Conservation (phyloP, 1,140 invertebrate species). For the Pemphigus obesinymphae region DNA sequence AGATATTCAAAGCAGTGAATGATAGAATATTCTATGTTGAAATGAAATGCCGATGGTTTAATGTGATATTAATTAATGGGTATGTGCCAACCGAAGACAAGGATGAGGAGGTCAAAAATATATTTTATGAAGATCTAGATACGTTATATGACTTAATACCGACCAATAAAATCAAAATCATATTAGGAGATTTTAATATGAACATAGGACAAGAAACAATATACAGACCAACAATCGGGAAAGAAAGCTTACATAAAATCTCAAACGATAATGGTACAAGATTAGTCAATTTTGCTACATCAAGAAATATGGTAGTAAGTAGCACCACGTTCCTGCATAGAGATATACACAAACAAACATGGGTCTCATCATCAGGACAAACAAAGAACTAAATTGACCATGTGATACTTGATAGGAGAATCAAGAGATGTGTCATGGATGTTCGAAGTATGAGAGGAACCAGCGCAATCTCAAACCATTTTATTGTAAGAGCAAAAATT, state of each 20-base stretch:
- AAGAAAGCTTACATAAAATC: constrained; percentile 46
- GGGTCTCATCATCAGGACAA: constrained; percentile 43
- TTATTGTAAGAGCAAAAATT: constrained; percentile 8
- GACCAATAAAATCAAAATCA: constrained; percentile 39
- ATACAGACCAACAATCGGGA: constrained; percentile 45
- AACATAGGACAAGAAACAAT: constrained; percentile 15
- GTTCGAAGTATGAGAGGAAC: not conserved
- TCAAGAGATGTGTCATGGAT: constrained; percentile 3
- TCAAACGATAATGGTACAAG: constrained; percentile 44
- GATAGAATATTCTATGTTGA: not conserved
- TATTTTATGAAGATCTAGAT: not conserved
- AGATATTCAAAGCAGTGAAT: not conserved
- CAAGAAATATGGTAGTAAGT: constrained; percentile 43
- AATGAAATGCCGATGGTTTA: not conserved
- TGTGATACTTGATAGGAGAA: not conserved
- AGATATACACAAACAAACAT: constrained; percentile 46
- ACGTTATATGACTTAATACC: not conserved
- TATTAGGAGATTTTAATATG: constrained; percentile 16
- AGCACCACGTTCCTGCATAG: constrained; percentile 45
- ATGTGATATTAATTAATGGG: too few relatives aligned
- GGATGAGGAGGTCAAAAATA: too few relatives aligned
- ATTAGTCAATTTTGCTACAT: not conserved
- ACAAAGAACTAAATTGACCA: constrained; percentile 45
- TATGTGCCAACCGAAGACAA: too few relatives aligned
- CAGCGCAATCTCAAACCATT: not conserved